Percentiles rank a stretch among this genome's conserved stretches.
phyloP scores from a whole-genome alignment of 2,113 vertebrate genomes.

The Columba livia region DNA sequence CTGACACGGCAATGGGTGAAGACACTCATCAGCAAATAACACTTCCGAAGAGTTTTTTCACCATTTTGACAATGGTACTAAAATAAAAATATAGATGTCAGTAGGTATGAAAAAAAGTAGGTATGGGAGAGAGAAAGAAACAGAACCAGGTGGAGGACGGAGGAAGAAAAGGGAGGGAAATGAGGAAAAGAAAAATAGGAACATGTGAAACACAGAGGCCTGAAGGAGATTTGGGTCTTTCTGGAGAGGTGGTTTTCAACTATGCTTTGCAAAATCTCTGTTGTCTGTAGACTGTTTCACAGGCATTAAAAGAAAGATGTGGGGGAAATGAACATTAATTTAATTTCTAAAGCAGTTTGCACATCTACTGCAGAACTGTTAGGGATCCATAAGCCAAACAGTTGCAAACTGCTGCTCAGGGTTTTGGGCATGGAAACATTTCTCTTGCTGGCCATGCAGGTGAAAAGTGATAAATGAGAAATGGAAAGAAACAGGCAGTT shows the following conservation, averaged over 20 bases:
- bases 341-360: background rate
- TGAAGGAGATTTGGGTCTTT: background rate
- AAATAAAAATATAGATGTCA: background rate
- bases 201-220: background rate
- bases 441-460: background rate
- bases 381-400: background rate
- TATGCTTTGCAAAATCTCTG: background rate
- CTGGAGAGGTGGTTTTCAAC: background rate
- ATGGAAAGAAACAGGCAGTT: conserved; percentile 23
- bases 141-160: background rate
- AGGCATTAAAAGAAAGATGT: background rate
- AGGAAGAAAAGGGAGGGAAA: background rate
- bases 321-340: background rate
- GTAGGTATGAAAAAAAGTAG: background rate
- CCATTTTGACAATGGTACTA: background rate
- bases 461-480: conserved; percentile 26
- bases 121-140: background rate
- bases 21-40: background rate
- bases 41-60: background rate
- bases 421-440: background rate
- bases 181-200: background rate
- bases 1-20: background rate
- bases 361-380: background rate
- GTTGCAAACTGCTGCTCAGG: background rate
- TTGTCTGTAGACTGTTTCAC: background rate